These are phyloP conservation scores for Malachius bipustulatus DNA, from an alignment of 2,888 invertebrate genomes.

Conservation along the genomic window DNA sequence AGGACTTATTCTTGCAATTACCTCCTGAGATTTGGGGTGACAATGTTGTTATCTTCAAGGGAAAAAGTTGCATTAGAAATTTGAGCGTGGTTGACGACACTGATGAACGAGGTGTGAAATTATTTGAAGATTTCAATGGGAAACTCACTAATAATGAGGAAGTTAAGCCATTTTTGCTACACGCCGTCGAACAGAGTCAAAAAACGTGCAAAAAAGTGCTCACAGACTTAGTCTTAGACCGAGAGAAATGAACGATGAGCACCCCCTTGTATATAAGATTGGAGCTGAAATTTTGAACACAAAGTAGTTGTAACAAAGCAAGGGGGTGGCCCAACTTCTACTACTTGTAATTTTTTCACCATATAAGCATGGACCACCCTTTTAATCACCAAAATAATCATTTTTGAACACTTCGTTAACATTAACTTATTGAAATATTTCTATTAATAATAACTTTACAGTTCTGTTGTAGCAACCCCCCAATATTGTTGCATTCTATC, in stretches of 20 bases:
- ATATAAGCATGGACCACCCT: slow-evolving; percentile 4
- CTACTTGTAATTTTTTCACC: no score
- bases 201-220: not conserved
- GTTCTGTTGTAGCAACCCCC: slow-evolving; percentile 80
- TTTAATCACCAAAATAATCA: no score
- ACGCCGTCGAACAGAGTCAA: slow-evolving; percentile 1
- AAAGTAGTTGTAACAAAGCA: not conserved
- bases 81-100: slow-evolving; percentile 1
- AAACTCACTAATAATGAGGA: not conserved
- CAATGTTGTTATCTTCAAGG: not conserved
- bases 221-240: no score
- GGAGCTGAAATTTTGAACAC: slow-evolving; percentile 1
- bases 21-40: slow-evolving; percentile 3
- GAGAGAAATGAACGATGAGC: no score
- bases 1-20: slow-evolving; percentile 3
- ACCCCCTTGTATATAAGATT: slow-evolving; percentile 2
- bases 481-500: slow-evolving; percentile 85
- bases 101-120: not conserved
- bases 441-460: slow-evolving; percentile 35
- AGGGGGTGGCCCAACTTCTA: not conserved
- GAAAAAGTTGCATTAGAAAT: slow-evolving; percentile 1
- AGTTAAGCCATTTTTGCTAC: not conserved
- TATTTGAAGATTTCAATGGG: not conserved
- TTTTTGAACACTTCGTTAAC: no score
- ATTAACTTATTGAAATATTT: slow-evolving; percentile 28